Conservation (phyloP, 2,888 invertebrate genomes). For the Trissolcus brochymenae region DNA sequence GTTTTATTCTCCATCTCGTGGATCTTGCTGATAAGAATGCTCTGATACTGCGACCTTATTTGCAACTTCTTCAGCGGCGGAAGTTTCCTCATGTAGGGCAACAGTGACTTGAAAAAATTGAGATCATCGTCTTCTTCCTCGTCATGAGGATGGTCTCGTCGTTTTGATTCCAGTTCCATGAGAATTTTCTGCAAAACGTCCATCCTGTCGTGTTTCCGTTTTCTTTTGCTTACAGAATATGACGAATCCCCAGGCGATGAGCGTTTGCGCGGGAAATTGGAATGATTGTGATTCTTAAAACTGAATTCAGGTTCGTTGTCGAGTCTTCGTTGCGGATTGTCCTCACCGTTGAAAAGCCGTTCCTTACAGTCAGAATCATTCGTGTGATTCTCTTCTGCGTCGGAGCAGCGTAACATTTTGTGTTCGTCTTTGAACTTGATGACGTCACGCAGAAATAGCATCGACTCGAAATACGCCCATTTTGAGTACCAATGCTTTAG, state of each 20-base stretch:
- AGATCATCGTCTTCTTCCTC: constrained; percentile 51
- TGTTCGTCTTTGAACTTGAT: constrained; percentile 55
- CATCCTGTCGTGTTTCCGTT: constrained; percentile 33
- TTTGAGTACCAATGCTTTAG: constrained; percentile 44
- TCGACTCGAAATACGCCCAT: constrained; percentile 52
- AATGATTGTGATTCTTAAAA: constrained; percentile 12
- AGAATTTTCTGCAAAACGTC: constrained; percentile 43
- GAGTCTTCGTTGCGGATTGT: constrained; percentile 24
- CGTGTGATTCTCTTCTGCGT: constrained; percentile 44
- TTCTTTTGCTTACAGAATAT: constrained; percentile 14
- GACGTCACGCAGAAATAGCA: constrained; percentile 45
- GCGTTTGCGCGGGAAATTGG: constrained; percentile 25
- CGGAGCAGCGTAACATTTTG: constrained; percentile 42
- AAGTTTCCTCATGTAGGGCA: constrained; percentile 49
- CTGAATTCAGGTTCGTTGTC: constrained; percentile 29
- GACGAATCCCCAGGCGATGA: constrained; percentile 3
- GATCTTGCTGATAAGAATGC: constrained; percentile 51
- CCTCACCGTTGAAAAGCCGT: constrained; percentile 28
- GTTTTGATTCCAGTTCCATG: constrained; percentile 38
- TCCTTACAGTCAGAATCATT: constrained; percentile 48
- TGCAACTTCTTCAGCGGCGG: constrained; percentile 50
- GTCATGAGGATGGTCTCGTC: constrained; percentile 19
- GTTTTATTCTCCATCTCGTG: constrained; percentile 39
- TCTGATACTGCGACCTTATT: constrained; percentile 44
- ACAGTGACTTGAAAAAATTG: constrained; percentile 46